Conservation (phyloP, 2,888 invertebrate genomes). For the Lepas anatifera region DNA sequence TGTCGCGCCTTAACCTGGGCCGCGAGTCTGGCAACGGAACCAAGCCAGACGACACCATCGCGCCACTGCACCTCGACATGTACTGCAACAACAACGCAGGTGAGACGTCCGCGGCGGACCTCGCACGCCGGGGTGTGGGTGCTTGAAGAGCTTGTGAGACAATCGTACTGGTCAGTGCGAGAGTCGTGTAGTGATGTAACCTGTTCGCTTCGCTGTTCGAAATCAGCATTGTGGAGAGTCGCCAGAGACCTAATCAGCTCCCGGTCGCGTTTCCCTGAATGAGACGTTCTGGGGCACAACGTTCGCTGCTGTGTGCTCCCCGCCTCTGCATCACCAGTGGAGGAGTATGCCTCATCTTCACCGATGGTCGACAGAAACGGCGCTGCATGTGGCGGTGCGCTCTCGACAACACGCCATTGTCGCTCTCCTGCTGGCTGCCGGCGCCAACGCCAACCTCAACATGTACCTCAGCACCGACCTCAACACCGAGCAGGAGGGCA, state of each 20-base stretch:
- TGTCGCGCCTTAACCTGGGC: constrained; percentile 60
- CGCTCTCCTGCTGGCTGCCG: constrained; percentile 53
- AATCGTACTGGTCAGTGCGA: neutral
- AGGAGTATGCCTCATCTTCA: too few species aligned
- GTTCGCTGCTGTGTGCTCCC: too few species aligned
- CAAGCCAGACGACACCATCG: constrained; percentile 36
- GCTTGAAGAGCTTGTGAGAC: too few species aligned
- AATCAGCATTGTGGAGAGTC: too few species aligned
- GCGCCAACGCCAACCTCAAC: constrained; percentile 67
- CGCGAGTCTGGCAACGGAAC: constrained; percentile 32
- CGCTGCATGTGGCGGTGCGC: constrained; percentile 67
- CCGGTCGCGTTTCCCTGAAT: too few species aligned
- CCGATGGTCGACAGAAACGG: constrained; percentile 51
- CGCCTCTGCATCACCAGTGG: too few species aligned
- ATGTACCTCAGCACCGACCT: constrained; percentile 40
- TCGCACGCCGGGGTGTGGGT: too few species aligned
- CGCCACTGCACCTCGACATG: constrained; percentile 58
- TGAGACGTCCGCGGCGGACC: too few species aligned
- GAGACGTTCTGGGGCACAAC: too few species aligned
- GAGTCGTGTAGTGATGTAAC: too few species aligned
- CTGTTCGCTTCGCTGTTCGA: too few species aligned
- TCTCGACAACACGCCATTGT: constrained; percentile 60
- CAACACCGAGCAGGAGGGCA: constrained; percentile 24
- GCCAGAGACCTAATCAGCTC: too few species aligned
- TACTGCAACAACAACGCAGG: constrained; percentile 49